Evolutionary conservation across 2,888 invertebrate species (phyloP).

Genomic region (Nesidiocoris tenuis): DNA sequence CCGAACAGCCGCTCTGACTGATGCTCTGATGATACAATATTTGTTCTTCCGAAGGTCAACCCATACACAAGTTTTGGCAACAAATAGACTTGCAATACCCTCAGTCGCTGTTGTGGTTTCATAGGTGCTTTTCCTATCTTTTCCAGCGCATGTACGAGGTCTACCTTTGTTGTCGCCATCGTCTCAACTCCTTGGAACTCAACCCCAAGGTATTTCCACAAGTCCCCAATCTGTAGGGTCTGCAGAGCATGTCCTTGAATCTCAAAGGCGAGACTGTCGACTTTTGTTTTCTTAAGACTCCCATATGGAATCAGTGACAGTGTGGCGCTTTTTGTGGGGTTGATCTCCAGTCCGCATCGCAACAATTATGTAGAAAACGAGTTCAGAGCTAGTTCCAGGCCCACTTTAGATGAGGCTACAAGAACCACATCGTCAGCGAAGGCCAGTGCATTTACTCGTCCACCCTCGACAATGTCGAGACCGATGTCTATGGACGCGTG

Average conservation of each 20-base stretch:
- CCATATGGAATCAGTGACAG: conserved; percentile 52
- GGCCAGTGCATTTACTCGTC: conserved; percentile 4
- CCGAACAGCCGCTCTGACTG: conserved; percentile 52
- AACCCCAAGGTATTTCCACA: conserved; percentile 48
- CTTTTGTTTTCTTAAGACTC: conserved; percentile 50
- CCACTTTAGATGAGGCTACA: not conserved
- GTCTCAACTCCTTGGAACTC: conserved; percentile 52
- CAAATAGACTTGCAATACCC: conserved; percentile 53
- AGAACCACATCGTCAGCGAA: conserved; percentile 19
- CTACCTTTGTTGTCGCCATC: too few relatives aligned
- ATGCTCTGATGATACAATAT: conserved; percentile 51
- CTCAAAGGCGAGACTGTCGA: too few relatives aligned
- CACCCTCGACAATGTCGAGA: too few relatives aligned
- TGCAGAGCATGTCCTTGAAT: too few relatives aligned
- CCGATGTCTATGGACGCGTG: too few relatives aligned
- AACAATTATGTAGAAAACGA: too few relatives aligned
- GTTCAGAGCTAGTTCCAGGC: too few relatives aligned
- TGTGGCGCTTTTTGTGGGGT: conserved; percentile 51
- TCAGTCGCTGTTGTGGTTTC: conserved; percentile 55
- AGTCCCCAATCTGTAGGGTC: conserved; percentile 50
- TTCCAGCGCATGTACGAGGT: conserved; percentile 51
- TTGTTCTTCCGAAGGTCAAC: conserved; percentile 52
- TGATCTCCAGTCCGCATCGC: conserved; percentile 49
- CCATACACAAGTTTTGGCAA: conserved; percentile 54
- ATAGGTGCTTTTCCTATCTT: conserved; percentile 53